These are phyloP conservation scores for Alaudala cheleensis DNA, from an alignment of 2,113 vertebrate species.

Conservation along the genomic window DNA sequence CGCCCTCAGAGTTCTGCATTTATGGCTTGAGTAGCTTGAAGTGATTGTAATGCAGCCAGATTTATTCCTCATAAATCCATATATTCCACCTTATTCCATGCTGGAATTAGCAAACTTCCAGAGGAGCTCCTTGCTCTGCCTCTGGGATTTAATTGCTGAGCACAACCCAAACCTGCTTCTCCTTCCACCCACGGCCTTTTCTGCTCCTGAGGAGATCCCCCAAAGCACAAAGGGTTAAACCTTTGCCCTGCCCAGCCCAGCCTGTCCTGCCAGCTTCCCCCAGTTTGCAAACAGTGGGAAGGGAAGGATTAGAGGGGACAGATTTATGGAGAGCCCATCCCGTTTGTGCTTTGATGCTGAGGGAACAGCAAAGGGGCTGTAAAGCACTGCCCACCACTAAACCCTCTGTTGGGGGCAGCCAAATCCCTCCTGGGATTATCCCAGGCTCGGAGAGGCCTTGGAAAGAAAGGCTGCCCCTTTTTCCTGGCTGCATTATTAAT, in stretches of 20 bases:
- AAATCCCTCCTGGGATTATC: constrained; percentile 55
- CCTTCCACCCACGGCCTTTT: not conserved
- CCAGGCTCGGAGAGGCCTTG: not conserved
- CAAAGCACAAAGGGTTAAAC: constrained; percentile 23
- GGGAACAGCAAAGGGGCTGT: constrained; percentile 31
- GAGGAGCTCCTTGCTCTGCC: not conserved
- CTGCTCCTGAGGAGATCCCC: not conserved
- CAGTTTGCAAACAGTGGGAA: not conserved
- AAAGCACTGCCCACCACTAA: constrained; percentile 7
- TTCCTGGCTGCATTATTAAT: constrained; percentile 44
- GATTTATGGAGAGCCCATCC: constrained; percentile 59
- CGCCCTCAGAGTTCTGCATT: not conserved
- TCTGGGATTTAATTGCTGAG: not conserved
- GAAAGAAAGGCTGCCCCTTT: constrained; percentile 12
- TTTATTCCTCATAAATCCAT: not conserved
- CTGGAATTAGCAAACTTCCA: not conserved
- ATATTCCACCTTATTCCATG: not conserved
- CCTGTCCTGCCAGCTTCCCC: not conserved
- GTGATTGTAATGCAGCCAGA: not conserved
- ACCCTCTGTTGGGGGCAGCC: not conserved
- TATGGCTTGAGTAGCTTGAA: not conserved
- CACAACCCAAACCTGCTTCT: not conserved
- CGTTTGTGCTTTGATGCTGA: constrained; percentile 3
- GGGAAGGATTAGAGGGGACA: constrained; percentile 33
- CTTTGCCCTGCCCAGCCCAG: not conserved